Evolutionary conservation across 2,888 invertebrate species (phyloP).

Genomic region (Zygothrica quintamaculata): DNA sequence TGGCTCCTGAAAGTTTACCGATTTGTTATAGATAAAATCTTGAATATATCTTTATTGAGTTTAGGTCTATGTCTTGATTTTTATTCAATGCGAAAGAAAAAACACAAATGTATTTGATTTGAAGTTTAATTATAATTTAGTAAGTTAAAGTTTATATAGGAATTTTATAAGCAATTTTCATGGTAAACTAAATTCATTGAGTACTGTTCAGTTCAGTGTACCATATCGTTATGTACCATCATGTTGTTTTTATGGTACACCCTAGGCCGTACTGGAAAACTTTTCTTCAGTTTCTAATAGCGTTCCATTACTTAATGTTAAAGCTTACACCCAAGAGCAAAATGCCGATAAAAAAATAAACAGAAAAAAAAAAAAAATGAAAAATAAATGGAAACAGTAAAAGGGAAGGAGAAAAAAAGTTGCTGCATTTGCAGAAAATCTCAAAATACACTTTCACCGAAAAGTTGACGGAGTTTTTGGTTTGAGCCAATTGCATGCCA

Average conservation of each 20-base stretch:
- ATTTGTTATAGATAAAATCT: too few relatives aligned
- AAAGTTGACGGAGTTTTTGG: slow-evolving; percentile 60
- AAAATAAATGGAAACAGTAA: too few relatives aligned
- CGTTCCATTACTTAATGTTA: slow-evolving; percentile 71
- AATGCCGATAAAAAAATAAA: slow-evolving; percentile 48
- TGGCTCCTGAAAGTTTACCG: too few relatives aligned
- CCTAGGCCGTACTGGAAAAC: slow-evolving; percentile 36
- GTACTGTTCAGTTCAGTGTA: slow-evolving; percentile 2
- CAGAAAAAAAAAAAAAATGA: too few relatives aligned
- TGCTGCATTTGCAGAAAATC: slow-evolving; percentile 58
- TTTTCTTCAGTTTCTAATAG: slow-evolving; percentile 55
- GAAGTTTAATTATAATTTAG: not conserved
- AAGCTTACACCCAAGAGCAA: slow-evolving; percentile 53
- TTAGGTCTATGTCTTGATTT: too few relatives aligned
- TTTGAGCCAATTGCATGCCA: slow-evolving; percentile 43
- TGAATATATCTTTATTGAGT: too few relatives aligned
- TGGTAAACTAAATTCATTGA: slow-evolving; percentile 25
- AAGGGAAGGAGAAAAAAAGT: too few relatives aligned
- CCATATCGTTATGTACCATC: slow-evolving; percentile 19
- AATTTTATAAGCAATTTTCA: slow-evolving; percentile 22
- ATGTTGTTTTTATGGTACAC: slow-evolving; percentile 32
- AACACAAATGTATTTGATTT: too few relatives aligned
- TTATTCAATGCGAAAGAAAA: too few relatives aligned
- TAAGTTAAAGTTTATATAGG: too few relatives aligned
- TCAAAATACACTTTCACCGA: slow-evolving; percentile 65